phyloP scores from a whole-genome alignment of 2,888 invertebrate genomes.

The Volucella inanis region DNA sequence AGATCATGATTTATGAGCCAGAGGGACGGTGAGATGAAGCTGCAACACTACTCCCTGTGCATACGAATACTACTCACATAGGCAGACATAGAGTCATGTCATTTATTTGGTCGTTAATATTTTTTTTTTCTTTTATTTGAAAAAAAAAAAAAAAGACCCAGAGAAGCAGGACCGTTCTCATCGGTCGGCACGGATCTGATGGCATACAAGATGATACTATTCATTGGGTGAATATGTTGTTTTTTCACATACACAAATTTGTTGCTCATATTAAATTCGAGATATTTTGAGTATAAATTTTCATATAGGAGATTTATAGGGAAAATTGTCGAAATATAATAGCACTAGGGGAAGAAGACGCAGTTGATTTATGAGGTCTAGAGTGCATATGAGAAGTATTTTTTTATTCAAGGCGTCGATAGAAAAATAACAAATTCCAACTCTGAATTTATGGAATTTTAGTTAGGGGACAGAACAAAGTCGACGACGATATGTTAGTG shows the following conservation, averaged over 20 bases:
- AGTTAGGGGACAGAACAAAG: too few relatives aligned
- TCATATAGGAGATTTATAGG: slow-evolving; percentile 62
- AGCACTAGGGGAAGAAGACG: slow-evolving; percentile 9
- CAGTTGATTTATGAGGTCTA: slow-evolving; percentile 47
- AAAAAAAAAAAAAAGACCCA: neutral
- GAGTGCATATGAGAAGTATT: slow-evolving; percentile 36
- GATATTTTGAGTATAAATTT: slow-evolving; percentile 48
- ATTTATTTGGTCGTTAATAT: slow-evolving; percentile 71
- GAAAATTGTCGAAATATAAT: slow-evolving; percentile 29
- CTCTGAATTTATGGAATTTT: too few relatives aligned
- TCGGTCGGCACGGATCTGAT: neutral
- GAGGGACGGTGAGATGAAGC: too few relatives aligned
- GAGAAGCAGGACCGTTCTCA: neutral
- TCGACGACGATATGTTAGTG: too few relatives aligned
- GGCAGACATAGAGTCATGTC: slow-evolving; percentile 10
- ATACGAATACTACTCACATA: slow-evolving; percentile 2
- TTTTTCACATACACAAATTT: slow-evolving; percentile 22
- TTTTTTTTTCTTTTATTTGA: slow-evolving; percentile 41
- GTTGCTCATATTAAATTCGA: slow-evolving; percentile 51
- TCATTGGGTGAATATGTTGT: slow-evolving; percentile 2
- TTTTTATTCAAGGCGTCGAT: slow-evolving; percentile 39
- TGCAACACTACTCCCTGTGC: slow-evolving; percentile 43
- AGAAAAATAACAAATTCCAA: neutral
- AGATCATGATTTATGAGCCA: slow-evolving; percentile 64
- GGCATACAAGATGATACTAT: too few relatives aligned